Base-by-base conservation (phyloP, 2,113 vertebrate species). In the Patagioenas fasciata region DNA sequence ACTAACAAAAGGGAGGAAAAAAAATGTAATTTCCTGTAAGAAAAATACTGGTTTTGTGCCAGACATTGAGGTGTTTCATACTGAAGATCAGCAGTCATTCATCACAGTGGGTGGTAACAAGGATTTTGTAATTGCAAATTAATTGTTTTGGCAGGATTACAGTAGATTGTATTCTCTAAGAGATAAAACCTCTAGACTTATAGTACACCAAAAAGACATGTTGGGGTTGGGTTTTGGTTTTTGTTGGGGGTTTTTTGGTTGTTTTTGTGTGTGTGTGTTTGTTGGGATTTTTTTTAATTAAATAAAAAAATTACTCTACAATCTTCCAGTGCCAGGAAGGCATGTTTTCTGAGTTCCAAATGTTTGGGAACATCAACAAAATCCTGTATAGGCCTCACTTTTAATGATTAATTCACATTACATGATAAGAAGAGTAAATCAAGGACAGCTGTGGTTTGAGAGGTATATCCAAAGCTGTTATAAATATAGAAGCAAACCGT, bases 391-490 rank as follows among this genome's bases (percentile, higher is more conserved):
- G 0, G 32, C 84, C 79, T 95, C 86, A 75, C 36, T 92, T 92
- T 80, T 89, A 93, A 87, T 89, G 83, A 94, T 95, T 91, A 95
- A 95, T 92, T 94, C 94, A 51, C 80, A 54, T 95, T 95, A 93
- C 62, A 77, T 79, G 88, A 85, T 92, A 94, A 96, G 80, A 87
- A 64, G 77, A 89, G 75, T 81, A 95, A 95, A 96, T 97, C 90
- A 95, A 89, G 2, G 93, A 84, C 95, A 96, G 93, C 92, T 97
- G 92, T 94, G 65, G 60, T 94, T 96, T 73, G 50, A 93, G 90
- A 96, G 90, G 75, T 95, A 36, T 79, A 75, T 88, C 94, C 91
- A 79, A 78, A 88, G 61, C 85, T 88, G 88, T 87, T 94, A 61
- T 34, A 94, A 96, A 90, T 92, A 91, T 67, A 89, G 88, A 85